Evolutionary conservation across 1,140 invertebrate species (phyloP).

Genomic region (Drosophila bifasciata): DNA sequence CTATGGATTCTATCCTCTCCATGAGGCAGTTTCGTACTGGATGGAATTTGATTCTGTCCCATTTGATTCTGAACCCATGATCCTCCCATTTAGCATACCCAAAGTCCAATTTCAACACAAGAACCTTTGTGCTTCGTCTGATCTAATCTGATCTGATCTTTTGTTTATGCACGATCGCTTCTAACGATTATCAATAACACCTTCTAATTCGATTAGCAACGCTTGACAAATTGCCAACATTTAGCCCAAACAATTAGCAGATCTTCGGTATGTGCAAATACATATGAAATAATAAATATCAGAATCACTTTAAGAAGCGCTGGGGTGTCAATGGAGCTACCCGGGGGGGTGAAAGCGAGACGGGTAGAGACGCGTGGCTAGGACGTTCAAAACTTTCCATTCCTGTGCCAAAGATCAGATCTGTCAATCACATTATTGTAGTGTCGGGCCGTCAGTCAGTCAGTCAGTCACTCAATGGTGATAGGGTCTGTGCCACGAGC

Average conservation of each 20-base stretch:
- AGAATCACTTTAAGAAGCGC: conserved; percentile 15
- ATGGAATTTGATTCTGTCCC: conserved; percentile 3
- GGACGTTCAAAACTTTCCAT: conserved; percentile 66
- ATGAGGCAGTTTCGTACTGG: too few relatives aligned
- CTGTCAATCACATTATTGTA: conserved; percentile 6
- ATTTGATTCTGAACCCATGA: conserved; percentile 39
- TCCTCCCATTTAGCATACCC: conserved; percentile 48
- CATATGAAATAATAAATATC: conserved; percentile 18
- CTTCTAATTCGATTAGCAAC: conserved; percentile 69
- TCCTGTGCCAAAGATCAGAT: conserved; percentile 15
- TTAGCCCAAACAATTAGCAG: conserved; percentile 56
- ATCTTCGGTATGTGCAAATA: conserved; percentile 32
- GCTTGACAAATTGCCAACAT: conserved; percentile 55
- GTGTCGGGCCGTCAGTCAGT: not conserved
- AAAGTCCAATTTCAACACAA: conserved; percentile 26
- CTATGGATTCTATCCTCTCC: not conserved
- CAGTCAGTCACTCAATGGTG: conserved; percentile 5
- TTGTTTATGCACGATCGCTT: conserved; percentile 53
- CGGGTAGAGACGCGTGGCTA: conserved; percentile 40
- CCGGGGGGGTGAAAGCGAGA: not conserved
- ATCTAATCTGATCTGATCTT: conserved; percentile 25
- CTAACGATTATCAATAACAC: conserved; percentile 23
- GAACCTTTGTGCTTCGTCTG: conserved; percentile 27
- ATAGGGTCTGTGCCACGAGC: conserved; percentile 47
- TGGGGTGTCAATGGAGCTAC: conserved; percentile 4